Percentiles rank a stretch among this genome's conserved stretches.
Conservation (phyloP, 2,797 vertebrate genomes). For the Ataeniobius toweri region DNA sequence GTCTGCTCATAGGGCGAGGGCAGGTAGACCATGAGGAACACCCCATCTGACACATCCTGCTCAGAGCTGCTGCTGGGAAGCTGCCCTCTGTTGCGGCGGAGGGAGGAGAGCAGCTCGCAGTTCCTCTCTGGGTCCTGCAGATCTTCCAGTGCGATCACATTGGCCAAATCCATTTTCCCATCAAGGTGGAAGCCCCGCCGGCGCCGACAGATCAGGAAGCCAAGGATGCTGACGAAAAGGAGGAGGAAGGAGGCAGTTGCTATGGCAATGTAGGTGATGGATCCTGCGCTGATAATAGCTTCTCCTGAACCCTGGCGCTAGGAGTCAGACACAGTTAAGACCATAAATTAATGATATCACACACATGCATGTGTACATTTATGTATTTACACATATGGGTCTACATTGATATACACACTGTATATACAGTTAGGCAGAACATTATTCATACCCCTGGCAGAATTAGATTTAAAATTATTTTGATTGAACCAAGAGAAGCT, state of each 20-base stretch:
- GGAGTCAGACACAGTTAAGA: background rate
- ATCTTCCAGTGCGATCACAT: constrained; percentile 75
- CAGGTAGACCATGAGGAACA: constrained; percentile 80
- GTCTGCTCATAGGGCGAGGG: constrained; percentile 88
- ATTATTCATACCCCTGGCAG: no score
- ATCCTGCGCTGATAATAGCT: constrained; percentile 28
- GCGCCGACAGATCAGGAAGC: constrained; percentile 59
- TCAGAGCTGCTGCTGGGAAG: constrained; percentile 63
- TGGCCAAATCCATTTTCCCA: constrained; percentile 65
- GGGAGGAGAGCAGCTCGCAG: constrained; percentile 71
- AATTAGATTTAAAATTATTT: no score
- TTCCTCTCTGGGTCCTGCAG: constrained; percentile 73
- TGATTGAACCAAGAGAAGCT: background rate
- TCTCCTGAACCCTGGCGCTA: constrained; percentile 62
- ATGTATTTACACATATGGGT: no score
- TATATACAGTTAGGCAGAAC: no score
- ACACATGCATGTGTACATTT: no score
- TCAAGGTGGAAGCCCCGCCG: constrained; percentile 30
- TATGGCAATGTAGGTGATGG: constrained; percentile 49
- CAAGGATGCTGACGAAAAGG: constrained; percentile 47
- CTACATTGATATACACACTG: no score
- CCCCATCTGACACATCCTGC: constrained; percentile 66
- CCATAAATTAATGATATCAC: background rate
- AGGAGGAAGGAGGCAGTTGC: constrained; percentile 64
- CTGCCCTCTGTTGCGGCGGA: constrained; percentile 53